phyloP scores from a whole-genome alignment of 2,888 invertebrate species.

The Chesias legatella region DNA sequence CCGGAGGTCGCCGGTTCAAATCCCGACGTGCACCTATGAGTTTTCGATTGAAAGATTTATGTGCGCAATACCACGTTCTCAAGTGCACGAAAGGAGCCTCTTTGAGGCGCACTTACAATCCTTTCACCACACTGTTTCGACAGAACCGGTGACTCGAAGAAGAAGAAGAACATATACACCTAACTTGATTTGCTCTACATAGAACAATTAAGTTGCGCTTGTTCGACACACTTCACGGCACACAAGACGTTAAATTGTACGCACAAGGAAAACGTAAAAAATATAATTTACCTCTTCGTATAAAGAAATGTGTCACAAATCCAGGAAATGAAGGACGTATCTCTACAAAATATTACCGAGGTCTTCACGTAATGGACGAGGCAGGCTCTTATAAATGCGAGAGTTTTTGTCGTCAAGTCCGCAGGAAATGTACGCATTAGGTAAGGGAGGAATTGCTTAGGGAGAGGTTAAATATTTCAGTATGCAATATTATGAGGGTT shows the following conservation, averaged over 20 bases:
- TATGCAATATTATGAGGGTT: slow-evolving; percentile 15
- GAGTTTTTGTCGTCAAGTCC: slow-evolving; percentile 25
- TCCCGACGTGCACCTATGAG: too few species aligned
- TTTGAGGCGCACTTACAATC: too few species aligned
- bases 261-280: background rate
- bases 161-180: too few species aligned
- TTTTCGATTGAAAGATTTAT: too few species aligned
- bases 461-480: slow-evolving; percentile 8
- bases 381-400: slow-evolving; percentile 21
- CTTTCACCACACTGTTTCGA: too few species aligned
- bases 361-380: slow-evolving; percentile 30
- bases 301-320: slow-evolving; percentile 13
- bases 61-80: too few species aligned
- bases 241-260: background rate
- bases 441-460: slow-evolving; percentile 11
- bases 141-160: too few species aligned
- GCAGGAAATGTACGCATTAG: slow-evolving; percentile 24
- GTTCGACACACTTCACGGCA: background rate
- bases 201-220: too few species aligned
- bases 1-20: too few species aligned
- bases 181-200: too few species aligned
- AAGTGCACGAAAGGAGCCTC: too few species aligned
- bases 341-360: slow-evolving; percentile 29
- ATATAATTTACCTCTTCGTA: background rate
- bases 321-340: slow-evolving; percentile 37